Conservation (phyloP, 2,797 vertebrate genomes). For the Artibeus jamaicensis region DNA sequence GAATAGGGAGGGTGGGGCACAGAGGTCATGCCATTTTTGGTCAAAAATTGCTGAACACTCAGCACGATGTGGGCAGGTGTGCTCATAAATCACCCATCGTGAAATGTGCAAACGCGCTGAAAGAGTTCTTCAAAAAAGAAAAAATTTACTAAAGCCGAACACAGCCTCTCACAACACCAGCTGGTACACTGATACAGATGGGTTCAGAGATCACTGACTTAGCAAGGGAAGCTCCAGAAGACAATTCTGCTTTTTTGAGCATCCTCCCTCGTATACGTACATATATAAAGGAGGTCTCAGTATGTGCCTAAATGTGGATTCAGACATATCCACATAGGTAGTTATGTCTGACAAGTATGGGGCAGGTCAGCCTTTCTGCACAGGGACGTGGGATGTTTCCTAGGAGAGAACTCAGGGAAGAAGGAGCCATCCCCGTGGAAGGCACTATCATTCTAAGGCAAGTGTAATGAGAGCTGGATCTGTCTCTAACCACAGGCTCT, state of each 20-base stretch:
- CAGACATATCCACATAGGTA: background rate
- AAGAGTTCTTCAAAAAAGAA: background rate
- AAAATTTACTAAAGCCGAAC: background rate
- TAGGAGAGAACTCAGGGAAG: background rate
- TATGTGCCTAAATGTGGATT: background rate
- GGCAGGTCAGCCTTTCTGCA: background rate
- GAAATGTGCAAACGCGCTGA: background rate
- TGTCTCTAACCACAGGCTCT: background rate
- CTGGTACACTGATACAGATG: background rate
- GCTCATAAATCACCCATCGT: background rate
- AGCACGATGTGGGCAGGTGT: background rate
- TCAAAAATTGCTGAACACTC: background rate
- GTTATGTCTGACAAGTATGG: background rate
- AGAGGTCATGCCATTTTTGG: background rate
- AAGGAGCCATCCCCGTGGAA: background rate
- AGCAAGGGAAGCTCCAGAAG: background rate
- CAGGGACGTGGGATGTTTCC: background rate
- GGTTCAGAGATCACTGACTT: background rate
- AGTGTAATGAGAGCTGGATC: background rate
- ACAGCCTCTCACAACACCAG: background rate
- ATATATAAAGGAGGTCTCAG: background rate
- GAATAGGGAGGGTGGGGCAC: background rate
- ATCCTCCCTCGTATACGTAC: background rate
- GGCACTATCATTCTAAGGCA: background rate
- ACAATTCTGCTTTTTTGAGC: background rate